Evolutionary conservation across 2,888 invertebrate species (phyloP).

Genomic region (Amaurobius ferox): DNA sequence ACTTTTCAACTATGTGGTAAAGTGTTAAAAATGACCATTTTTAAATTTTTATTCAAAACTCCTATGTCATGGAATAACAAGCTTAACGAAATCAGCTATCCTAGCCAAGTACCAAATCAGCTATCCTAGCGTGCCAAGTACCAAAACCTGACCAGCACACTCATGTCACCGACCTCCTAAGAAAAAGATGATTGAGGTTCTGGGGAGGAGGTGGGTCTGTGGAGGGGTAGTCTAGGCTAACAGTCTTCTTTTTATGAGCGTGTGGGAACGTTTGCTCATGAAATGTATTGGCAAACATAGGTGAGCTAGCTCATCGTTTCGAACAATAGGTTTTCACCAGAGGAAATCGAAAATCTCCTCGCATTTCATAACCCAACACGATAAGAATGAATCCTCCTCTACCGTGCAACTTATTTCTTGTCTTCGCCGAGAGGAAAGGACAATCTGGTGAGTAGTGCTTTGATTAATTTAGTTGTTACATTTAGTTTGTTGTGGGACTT

Average conservation of each 20-base stretch:
- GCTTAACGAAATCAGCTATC: too few species aligned
- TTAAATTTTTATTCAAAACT: too few species aligned
- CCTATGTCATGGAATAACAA: too few species aligned
- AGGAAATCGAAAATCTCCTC: not conserved
- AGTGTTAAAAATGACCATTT: too few species aligned
- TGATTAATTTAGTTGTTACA: not conserved
- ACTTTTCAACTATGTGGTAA: too few species aligned
- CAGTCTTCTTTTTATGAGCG: not conserved
- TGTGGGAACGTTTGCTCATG: slow-evolving; percentile 35
- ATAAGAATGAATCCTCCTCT: not conserved
- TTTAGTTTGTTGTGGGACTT: not conserved
- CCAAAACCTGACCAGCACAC: too few species aligned
- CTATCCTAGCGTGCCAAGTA: too few species aligned
- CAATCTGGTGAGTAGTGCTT: not conserved
- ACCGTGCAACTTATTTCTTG: not conserved
- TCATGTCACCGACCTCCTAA: too few species aligned
- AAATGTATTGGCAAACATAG: slow-evolving; percentile 59
- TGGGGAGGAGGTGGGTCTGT: not conserved
- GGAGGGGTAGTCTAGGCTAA: not conserved
- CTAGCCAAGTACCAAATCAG: too few species aligned
- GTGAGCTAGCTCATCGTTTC: not conserved
- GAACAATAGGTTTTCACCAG: not conserved
- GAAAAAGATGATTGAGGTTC: not conserved
- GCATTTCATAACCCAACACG: not conserved
- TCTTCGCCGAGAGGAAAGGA: not conserved